These are phyloP conservation scores for Asteroscopus sphinx DNA, from an alignment of 2,888 invertebrate genomes.

Conservation along the genomic window DNA sequence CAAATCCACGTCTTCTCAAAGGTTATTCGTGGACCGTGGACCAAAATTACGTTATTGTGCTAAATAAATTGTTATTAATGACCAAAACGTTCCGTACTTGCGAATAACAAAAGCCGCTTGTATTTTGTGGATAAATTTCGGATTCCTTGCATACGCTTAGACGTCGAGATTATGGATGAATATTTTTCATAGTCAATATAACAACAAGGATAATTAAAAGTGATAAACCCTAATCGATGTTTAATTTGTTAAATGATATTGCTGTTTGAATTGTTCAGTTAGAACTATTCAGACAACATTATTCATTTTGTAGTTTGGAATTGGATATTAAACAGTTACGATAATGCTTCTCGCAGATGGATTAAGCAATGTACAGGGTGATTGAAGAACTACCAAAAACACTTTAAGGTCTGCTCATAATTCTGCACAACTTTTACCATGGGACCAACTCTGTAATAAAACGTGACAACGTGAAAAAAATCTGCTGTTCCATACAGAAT, in stretches of 20 bases:
- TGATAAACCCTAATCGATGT: slow-evolving; percentile 28
- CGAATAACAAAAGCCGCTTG: slow-evolving; percentile 78
- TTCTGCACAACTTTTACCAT: no score
- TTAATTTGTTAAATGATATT: slow-evolving; percentile 20
- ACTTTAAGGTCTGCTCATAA: no score
- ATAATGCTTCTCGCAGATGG: no score
- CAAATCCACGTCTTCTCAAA: slow-evolving; percentile 85
- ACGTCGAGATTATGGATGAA: slow-evolving; percentile 52
- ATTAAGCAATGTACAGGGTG: no score
- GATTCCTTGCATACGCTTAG: slow-evolving; percentile 69
- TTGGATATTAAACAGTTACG: not conserved
- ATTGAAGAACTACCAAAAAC: no score
- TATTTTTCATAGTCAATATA: slow-evolving; percentile 53
- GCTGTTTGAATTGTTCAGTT: slow-evolving; percentile 11
- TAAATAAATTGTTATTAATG: slow-evolving; percentile 90
- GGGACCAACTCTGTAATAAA: no score
- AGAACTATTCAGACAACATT: slow-evolving; percentile 20
- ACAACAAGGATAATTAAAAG: slow-evolving; percentile 51
- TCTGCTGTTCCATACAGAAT: no score
- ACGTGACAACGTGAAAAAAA: no score
- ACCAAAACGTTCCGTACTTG: slow-evolving; percentile 81
- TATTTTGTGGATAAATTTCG: slow-evolving; percentile 80
- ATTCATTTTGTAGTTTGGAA: not conserved
- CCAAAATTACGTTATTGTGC: slow-evolving; percentile 86
- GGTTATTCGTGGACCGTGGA: slow-evolving; percentile 81